Evolutionary conservation across 2,113 vertebrate species (phyloP).

Genomic region (Alethe castanea): DNA sequence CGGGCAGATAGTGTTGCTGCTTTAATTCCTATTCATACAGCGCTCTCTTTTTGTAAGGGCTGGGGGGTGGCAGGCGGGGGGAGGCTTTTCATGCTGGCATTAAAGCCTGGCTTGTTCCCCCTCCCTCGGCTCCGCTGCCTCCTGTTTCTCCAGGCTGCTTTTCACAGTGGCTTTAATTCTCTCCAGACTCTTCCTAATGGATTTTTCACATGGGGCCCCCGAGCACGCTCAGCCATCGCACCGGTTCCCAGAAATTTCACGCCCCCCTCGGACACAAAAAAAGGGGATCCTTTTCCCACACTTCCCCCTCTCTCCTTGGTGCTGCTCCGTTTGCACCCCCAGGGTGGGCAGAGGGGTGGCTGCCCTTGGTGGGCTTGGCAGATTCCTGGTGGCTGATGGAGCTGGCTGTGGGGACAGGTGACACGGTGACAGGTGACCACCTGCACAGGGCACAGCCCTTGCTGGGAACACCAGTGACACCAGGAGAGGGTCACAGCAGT

Average conservation of each 20-base stretch:
- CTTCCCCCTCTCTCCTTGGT: not conserved
- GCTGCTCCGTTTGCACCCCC: not conserved
- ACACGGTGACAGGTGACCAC: too few relatives aligned
- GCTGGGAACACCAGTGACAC: too few relatives aligned
- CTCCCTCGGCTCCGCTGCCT: not conserved
- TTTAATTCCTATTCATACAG: slow-evolving; percentile 32
- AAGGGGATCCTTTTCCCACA: slow-evolving; percentile 27
- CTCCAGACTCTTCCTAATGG: slow-evolving; percentile 63
- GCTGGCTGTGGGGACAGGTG: not conserved
- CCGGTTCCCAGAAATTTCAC: slow-evolving; percentile 7
- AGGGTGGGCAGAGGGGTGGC: not conserved
- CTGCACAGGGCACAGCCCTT: not conserved
- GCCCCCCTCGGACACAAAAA: not conserved
- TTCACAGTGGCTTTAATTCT: slow-evolving; percentile 47
- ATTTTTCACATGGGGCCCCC: slow-evolving; percentile 44
- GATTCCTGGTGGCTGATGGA: rapidly evolving
- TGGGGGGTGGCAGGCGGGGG: not conserved
- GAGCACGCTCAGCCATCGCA: not conserved
- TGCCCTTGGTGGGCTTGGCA: not conserved
- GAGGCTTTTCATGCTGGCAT: not conserved
- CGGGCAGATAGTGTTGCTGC: slow-evolving; percentile 1
- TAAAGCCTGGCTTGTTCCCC: slow-evolving; percentile 47
- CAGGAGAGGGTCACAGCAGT: too few relatives aligned
- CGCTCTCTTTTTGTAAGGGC: slow-evolving; percentile 2
- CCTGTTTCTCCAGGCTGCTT: slow-evolving; percentile 30